A percentile compares a stretch with the other conserved stretches of the same genome.
phyloP scores from a whole-genome alignment of 2,113 vertebrate species.

The Thalassarche chlororhynchos region DNA sequence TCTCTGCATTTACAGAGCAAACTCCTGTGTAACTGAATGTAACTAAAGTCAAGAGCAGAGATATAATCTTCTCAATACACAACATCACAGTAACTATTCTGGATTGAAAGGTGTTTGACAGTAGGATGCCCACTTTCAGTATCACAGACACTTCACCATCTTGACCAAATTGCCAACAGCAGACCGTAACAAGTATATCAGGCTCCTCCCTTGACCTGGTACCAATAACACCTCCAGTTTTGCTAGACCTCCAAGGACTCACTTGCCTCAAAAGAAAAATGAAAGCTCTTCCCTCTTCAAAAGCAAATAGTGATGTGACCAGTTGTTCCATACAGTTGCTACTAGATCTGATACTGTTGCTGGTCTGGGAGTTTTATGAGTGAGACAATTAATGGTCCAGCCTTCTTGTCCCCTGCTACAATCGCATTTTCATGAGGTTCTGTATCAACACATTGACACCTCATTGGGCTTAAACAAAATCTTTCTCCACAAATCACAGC shows the following conservation, averaged over 20 bases:
- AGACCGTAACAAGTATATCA: not conserved
- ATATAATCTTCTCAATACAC: not conserved
- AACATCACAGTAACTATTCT: not conserved
- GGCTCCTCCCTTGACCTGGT: not conserved
- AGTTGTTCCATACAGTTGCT: not conserved
- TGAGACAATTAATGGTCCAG: not conserved
- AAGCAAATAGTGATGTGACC: not conserved
- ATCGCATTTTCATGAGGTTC: not conserved
- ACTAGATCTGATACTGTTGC: not conserved
- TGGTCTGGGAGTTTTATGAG: not conserved
- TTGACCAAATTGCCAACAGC: not conserved
- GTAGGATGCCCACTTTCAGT: not conserved
- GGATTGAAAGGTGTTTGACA: not conserved
- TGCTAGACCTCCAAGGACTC: not conserved
- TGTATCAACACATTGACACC: not conserved
- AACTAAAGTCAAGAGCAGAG: not conserved
- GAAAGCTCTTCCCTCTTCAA: not conserved
- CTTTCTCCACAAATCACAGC: not conserved
- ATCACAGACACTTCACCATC: not conserved
- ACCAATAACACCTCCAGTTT: not conserved
- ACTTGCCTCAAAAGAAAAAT: not conserved
- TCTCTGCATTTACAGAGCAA: not conserved
- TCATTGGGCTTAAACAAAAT: not conserved
- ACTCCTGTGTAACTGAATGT: not conserved
- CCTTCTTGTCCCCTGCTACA: not conserved